Evolutionary conservation across 2,113 vertebrate species (phyloP).

Genomic region (Carassius gibelio): DNA sequence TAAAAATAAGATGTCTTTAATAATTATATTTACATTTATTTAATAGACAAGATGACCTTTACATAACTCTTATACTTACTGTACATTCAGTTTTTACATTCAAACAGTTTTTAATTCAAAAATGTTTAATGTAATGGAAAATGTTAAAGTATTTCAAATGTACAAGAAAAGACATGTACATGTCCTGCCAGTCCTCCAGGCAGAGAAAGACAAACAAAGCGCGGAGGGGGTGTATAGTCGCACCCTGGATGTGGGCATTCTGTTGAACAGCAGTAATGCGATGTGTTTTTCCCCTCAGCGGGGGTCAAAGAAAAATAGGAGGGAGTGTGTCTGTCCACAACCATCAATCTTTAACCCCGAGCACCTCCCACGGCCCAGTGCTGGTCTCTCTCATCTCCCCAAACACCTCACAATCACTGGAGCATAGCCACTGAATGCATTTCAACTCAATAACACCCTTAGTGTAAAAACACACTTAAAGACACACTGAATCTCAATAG

Average conservation of each 20-base stretch:
- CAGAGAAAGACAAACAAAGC: neutral
- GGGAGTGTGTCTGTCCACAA: conserved; percentile 48
- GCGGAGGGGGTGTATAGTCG: neutral
- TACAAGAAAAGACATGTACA: neutral
- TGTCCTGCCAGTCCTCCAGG: neutral
- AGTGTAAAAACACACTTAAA: conserved; percentile 32
- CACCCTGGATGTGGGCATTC: conserved; percentile 14
- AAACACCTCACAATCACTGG: conserved; percentile 48
- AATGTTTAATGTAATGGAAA: neutral
- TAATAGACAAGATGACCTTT: neutral
- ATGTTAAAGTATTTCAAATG: neutral
- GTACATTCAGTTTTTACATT: neutral
- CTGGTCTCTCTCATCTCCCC: conserved; percentile 37
- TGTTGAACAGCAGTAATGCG: conserved; percentile 17
- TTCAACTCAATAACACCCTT: conserved; percentile 49
- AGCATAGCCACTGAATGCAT: conserved; percentile 36
- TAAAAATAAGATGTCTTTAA: neutral
- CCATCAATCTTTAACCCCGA: conserved; percentile 53
- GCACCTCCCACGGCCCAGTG: conserved; percentile 34
- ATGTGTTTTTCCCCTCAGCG: conserved; percentile 18
- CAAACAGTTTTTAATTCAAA: neutral
- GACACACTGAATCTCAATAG: conserved; percentile 15
- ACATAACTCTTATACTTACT: neutral
- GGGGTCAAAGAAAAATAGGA: conserved; percentile 40
- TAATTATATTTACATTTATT: neutral